A percentile compares a stretch with the other conserved stretches of the same genome.
phyloP scores from a whole-genome alignment of 2,797 vertebrate genomes.

The Acestrorhynchus altus region DNA sequence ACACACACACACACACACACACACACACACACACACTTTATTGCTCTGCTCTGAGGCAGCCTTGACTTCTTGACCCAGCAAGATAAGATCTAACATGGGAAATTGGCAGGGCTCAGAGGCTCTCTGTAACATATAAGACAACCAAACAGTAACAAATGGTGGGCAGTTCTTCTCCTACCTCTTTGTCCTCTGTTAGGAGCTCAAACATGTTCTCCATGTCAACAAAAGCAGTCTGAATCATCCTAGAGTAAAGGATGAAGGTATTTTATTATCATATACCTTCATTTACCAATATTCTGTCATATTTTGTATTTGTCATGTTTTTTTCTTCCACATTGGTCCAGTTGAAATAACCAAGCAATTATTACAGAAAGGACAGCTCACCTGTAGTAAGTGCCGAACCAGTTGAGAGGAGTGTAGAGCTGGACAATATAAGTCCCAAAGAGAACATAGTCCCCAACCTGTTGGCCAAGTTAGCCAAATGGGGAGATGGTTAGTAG shows the following conservation, averaged over 20 bases:
- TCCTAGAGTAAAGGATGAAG: conserved; percentile 66
- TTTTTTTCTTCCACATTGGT: background rate
- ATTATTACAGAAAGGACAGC: background rate
- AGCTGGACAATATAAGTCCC: conserved; percentile 96
- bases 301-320: background rate
- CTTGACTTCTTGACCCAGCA: background rate
- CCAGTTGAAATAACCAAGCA: background rate
- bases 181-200: conserved; percentile 82
- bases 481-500: background rate
- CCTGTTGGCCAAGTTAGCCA: conserved; percentile 74
- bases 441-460: conserved; percentile 96
- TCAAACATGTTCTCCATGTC: conserved; percentile 96
- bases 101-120: background rate
- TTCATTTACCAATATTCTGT: background rate
- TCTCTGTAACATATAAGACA: background rate
- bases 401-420: conserved; percentile 96
- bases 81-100: background rate
- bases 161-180: conserved; percentile 74
- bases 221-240: conserved; percentile 91
- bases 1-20: too few species aligned
- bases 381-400: conserved; percentile 97
- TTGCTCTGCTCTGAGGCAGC: background rate
- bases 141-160: background rate
- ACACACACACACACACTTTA: background rate
- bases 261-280: background rate